Percentiles rank a stretch among this genome's conserved stretches.
Evolutionary conservation across 2,113 vertebrate species (phyloP).

Genomic region (Merops nubicus): DNA sequence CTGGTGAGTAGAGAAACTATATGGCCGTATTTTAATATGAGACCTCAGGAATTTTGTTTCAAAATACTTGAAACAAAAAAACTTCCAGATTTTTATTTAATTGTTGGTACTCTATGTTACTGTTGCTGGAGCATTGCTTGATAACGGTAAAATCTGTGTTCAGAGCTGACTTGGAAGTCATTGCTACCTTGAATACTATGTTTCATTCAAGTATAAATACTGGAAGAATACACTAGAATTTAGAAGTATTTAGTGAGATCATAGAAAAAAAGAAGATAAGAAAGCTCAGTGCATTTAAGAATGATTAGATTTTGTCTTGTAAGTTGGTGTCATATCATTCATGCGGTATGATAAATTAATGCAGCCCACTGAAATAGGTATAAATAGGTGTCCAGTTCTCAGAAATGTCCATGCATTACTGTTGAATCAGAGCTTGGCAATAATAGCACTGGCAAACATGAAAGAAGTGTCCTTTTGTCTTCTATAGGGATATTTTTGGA

Average conservation of each 20-base stretch:
- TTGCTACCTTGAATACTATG: neutral
- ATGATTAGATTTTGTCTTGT: neutral
- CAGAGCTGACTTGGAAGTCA: neutral
- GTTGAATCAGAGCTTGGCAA: conserved; percentile 21
- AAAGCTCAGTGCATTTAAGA: neutral
- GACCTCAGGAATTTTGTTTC: neutral
- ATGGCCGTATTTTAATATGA: neutral
- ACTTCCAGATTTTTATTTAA: neutral
- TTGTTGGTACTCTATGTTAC: neutral
- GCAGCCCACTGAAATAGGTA: neutral
- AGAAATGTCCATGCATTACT: neutral
- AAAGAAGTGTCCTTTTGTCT: neutral
- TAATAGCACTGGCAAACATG: neutral
- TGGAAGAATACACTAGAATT: neutral
- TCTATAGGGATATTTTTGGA: neutral
- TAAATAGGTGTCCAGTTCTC: neutral
- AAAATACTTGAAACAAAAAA: neutral
- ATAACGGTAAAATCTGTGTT: neutral
- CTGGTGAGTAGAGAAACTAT: neutral
- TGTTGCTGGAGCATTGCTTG: neutral
- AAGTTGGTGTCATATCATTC: neutral
- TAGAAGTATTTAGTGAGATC: neutral
- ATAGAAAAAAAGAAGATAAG: neutral
- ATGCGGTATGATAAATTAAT: conserved; percentile 24
- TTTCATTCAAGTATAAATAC: neutral